Evolutionary conservation across 2,888 invertebrate species (phyloP), one percentile per base, ranked within the genome.

Genomic region (Andrena haemorrhoa): DNA sequence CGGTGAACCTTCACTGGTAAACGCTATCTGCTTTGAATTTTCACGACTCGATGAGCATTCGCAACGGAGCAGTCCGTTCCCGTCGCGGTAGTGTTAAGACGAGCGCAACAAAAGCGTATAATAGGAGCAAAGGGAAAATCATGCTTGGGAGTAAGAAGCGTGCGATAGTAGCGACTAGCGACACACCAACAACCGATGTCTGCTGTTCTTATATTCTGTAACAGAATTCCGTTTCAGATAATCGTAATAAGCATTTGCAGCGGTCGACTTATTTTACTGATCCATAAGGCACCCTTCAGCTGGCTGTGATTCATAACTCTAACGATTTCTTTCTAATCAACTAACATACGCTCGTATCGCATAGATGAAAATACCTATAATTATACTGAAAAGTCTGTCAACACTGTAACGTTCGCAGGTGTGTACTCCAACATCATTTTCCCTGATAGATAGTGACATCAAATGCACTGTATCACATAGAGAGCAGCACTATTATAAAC

Each of bases 401-500:
- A 69, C 60, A 79, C 64, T 76, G 63, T 81, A 83, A 79, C 79
- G 82, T 85, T 85, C 81, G 70, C 81, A 76, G 80, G 84, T 82
- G 88, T 84, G 86, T 80, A 83, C 86, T 84, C 80, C 87, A 85
- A 91, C 91, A 91, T 92, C 92, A 93, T 91, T 91, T 91, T 90
- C 92, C 89, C 89, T 89, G 71, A 77, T 89, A 89, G 86, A 92
- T 92, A 91, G 92, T 89, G 86, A 91, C 92, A 90, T 92, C 89
- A 90, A 91, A 90, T 89, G 91, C 91, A 92, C 91, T 92, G 91
- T 92, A 92, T 90, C 91, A 89, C 89, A 91, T 92, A 92, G 91
- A 92, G 88, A 92, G 88, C 90, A 91, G 90, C 91, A 92, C 93
- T 92, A 92, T 90, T 92, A 92, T 92, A 92, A 91, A 91, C 91